Evolutionary conservation across 1,140 invertebrate species (phyloP).

Genomic region (Anadara kagoshimensis): DNA sequence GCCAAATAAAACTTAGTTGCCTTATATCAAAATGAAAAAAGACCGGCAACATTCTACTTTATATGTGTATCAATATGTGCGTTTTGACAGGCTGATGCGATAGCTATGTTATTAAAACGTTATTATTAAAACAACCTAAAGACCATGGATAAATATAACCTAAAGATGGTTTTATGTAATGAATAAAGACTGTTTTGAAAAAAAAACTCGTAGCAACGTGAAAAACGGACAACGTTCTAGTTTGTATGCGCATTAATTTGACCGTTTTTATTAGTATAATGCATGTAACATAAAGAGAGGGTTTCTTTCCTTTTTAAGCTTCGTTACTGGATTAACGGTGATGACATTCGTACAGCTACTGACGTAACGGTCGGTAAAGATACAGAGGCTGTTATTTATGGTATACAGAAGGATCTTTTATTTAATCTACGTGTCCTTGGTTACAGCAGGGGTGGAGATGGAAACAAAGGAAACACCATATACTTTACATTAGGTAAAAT

Average conservation of each 20-base stretch:
- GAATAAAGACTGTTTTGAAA: not conserved
- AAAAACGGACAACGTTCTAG: not conserved
- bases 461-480: constrained; percentile 91
- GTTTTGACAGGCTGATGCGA: too few species aligned
- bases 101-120: too few species aligned
- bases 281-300: not conserved
- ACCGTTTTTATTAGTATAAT: not conserved
- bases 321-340: constrained; percentile 27
- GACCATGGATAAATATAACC: too few species aligned
- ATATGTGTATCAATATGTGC: too few species aligned
- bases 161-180: too few species aligned
- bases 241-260: not conserved
- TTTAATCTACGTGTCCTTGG: constrained; percentile 93
- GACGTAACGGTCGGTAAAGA: constrained; percentile 35
- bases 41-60: too few species aligned
- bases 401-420: constrained; percentile 49
- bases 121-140: too few species aligned
- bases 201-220: not conserved
- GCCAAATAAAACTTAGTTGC: too few species aligned
- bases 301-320: constrained; percentile 27
- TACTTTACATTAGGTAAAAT: constrained; percentile 43
- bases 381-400: constrained; percentile 42
- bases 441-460: constrained; percentile 93
- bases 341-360: constrained; percentile 33
- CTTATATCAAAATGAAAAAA: too few species aligned